Base-by-base conservation (phyloP, 2,113 vertebrate genomes). In the Xenotilapia flavipinnis region DNA sequence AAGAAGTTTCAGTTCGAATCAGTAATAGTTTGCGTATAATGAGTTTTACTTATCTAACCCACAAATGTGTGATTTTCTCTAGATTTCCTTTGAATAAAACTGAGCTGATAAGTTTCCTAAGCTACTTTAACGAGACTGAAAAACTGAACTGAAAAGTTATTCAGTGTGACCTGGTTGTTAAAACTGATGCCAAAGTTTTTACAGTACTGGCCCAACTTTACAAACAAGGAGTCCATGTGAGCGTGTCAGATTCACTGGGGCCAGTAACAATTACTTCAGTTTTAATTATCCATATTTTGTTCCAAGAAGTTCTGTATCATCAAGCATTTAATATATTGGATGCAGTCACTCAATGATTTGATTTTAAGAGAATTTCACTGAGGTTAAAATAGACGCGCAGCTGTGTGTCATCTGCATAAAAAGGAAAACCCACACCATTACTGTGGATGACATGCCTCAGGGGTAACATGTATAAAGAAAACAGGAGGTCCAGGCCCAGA, bases 121-220 rank as follows among this genome's bases (percentile, higher is more conserved):
- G 21, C 0, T 26, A 23, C n/a, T 23, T 40, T 0, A 42, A 42
- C 0, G 7, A 6, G 5, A 70, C 5, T 0, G 0, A 23, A 70
- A 40, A 42, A 42, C 65, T 42, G 36, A 23, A 70, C 38, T 70
- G 38, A 26, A 15, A 70, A 10, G n/a, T 45, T 73, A 73, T 73
- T 42, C 21, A 26, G 13, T 3, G 0, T 2, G 0, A 73, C 21
- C 21, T 45, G 38, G 65, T 9, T 23, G n/a, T 70, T 23, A 70
- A 42, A 70, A 0, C 12, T 15, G 65, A 70, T 42, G 36, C 38
- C 38, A 9, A 70, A 23, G 65, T 1, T 73, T 73, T 73, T 45
- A 42, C 38, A 73, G 21, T 73, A 73, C 13, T 15, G 38, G 65
- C 3, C 38, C 65, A 45, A 15, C 3, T 42, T 70, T 70, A 40